Evolutionary conservation across 1,140 invertebrate species (phyloP), one percentile per base, ranked within the genome.

Genomic region (Aethina tumida): DNA sequence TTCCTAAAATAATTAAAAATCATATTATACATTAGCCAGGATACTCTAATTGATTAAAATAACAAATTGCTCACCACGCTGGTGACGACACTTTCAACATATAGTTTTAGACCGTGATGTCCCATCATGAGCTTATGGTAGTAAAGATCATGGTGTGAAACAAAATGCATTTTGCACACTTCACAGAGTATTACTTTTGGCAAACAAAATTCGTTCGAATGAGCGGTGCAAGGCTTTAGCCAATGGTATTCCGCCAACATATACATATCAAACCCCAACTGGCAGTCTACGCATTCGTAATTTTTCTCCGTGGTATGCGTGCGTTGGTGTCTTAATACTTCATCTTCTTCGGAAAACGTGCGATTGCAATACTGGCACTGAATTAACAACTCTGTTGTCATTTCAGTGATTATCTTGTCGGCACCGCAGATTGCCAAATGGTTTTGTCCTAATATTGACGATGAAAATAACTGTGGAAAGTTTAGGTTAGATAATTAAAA

Each of bases 361-460:
- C 58, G 63, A 35, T 72, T 71, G 42, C 72, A 75, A 38, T 70
- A 74, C 45, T 74, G 72, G 29, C 72, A 75, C 43, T 74, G 71
- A 10, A 71, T 55, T 2, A 73, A 42, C 8, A 69, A 59, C 39
- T 63, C 60, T 5, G 58, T 60, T 16, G 47, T 39, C 18, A 59
- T 54, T 42, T 55, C 55, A 25, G 57, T 50, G 5, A 56, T 42
- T 16, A 39, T 41, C 10, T 45, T 54, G 9, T 49, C 38, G 5
- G 34, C 18, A 10, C 16, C 14, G 5, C 9, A 19, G 7, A n/a
- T n/a, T n/a, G n/a, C n/a, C n/a, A n/a, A n/a, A n/a, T n/a, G n/a
- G n/a, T n/a, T n/a, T n/a, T n/a, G n/a, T n/a, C n/a, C n/a, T n/a
- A n/a, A n/a, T n/a, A n/a, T n/a, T n/a, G n/a, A n/a, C n/a, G n/a